These are phyloP conservation scores for Odocoileus virginianus DNA, from an alignment of 2,113 vertebrate species.

Conservation along the genomic window DNA sequence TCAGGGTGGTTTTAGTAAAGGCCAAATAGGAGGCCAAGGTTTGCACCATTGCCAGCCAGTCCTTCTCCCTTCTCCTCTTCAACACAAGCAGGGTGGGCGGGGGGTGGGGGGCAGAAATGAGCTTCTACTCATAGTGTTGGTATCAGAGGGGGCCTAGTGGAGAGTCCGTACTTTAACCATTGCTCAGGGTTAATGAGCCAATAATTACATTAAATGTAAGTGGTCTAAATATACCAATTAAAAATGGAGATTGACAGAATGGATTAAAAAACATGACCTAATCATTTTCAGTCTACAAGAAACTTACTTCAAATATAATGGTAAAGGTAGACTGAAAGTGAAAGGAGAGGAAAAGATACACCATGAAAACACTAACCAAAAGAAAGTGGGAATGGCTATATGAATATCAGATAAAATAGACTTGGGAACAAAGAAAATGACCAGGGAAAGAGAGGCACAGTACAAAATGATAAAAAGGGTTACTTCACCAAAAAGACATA, in stretches of 20 bases:
- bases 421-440: neutral
- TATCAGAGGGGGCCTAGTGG: neutral
- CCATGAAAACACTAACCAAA: neutral
- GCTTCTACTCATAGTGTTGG: neutral
- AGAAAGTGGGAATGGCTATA: neutral
- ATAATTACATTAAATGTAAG: neutral
- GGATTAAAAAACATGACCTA: neutral
- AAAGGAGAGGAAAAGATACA: neutral
- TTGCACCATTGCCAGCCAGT: neutral
- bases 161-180: neutral
- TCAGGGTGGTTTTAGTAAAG: neutral
- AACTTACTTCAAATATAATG: neutral
- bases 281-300: neutral
- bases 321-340: neutral
- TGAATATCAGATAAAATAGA: neutral
- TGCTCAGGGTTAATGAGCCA: neutral
- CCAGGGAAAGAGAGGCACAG: neutral
- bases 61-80: neutral
- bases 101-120: neutral
- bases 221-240: neutral
- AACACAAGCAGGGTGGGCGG: neutral
- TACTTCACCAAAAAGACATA: neutral
- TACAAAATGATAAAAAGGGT: neutral
- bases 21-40: neutral
- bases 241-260: neutral